Evolutionary conservation across 2,888 invertebrate species (phyloP), one percentile per base, ranked within the genome.

Genomic region (Trissolcus brochymenae): DNA sequence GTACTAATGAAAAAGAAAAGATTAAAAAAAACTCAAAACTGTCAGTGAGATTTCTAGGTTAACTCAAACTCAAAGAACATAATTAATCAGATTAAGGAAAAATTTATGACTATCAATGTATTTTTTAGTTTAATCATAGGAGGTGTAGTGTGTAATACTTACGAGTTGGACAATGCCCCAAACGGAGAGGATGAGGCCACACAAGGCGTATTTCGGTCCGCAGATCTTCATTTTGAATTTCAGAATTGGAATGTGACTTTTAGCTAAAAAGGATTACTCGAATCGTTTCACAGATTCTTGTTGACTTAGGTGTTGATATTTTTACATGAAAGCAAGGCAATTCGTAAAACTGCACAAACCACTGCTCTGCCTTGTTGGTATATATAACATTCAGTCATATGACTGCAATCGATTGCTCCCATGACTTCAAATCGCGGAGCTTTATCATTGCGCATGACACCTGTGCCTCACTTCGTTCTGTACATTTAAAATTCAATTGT

Each of bases 81-180:
- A 9, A 35, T 1, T 1, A 6, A 25, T 21, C 4, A 4, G 25
- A 25, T 25, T 25, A 4, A n/a, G n/a, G 6, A 25, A 35, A 6
- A 35, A 35, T 35, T 29, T 11, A 35, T 35, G 35, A 35, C 9
- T 11, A 9, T 11, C 1, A 29, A 35, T 4, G 25, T 4, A 6
- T 3, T 25, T 25, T 6, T 25, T 25, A 25, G 4, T 25, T 25
- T 4, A 25, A 25, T 25, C 9, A 35, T 35, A 35, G 6, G 2
- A 35, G 35, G 9, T 35, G 2, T 46, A 4, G 4, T 7, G 43
- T 14, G 2, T 4, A 9, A 6, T 46, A 46, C 94, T 93, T 91
- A 98, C 97, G 93, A 98, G 90, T 91, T 98, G 98, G 81, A 98
- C 92, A 82, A 98, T 95, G 81, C 97, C 98, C 98, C 98, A 98